phyloP scores from a whole-genome alignment of 2,888 invertebrate species.

The Frankliniella fusca region DNA sequence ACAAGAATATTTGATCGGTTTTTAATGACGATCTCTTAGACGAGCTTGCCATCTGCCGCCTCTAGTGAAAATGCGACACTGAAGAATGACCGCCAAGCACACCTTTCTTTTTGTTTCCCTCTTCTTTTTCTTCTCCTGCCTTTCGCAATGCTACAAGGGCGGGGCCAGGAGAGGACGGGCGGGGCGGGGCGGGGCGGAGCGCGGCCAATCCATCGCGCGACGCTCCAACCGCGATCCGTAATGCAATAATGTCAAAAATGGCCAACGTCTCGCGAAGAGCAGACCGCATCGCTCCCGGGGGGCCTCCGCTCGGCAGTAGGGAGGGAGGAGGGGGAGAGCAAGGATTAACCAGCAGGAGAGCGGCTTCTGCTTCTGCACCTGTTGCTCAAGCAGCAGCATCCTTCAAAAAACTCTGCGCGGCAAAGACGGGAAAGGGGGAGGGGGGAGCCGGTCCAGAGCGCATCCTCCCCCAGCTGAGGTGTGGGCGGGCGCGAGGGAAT shows the following conservation, averaged over 20 bases:
- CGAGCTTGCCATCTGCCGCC: too few relatives aligned
- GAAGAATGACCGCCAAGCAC: too few relatives aligned
- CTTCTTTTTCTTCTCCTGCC: too few relatives aligned
- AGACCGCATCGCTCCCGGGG: background rate
- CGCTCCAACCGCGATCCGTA: background rate
- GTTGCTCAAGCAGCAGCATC: background rate
- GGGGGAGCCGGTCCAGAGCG: background rate
- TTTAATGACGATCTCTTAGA: too few relatives aligned
- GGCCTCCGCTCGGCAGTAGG: background rate
- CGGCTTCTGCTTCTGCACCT: background rate
- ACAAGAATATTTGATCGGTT: too few relatives aligned
- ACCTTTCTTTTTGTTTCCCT: too few relatives aligned
- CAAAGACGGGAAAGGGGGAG: background rate
- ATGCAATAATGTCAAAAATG: conserved; percentile 5
- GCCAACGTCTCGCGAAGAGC: background rate
- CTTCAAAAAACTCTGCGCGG: too few relatives aligned
- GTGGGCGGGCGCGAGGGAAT: background rate
- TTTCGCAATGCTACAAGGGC: background rate
- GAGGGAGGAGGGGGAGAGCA: background rate
- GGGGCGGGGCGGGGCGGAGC: background rate
- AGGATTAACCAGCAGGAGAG: background rate
- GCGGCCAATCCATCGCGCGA: background rate
- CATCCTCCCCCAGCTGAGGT: background rate
- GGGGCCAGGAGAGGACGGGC: background rate
- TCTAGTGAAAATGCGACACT: too few relatives aligned